Conservation (phyloP, 2,888 invertebrate species). For the Miltochrista miniata region DNA sequence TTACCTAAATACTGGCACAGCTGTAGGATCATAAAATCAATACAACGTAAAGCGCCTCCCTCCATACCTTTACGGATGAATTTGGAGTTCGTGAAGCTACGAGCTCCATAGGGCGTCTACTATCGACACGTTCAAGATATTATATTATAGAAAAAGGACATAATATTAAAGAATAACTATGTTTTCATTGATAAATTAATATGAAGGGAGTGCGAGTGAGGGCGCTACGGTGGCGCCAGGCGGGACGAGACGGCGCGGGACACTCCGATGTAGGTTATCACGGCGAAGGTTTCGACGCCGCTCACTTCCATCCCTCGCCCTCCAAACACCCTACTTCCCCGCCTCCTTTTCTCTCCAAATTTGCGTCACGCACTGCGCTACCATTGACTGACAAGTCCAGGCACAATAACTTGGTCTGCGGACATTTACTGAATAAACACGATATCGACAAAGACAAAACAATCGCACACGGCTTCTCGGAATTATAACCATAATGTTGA, state of each 20-base stretch:
- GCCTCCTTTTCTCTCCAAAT: slow-evolving; percentile 37
- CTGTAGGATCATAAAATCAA: slow-evolving; percentile 6
- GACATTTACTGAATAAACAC: slow-evolving; percentile 18
- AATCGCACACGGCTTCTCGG: slow-evolving; percentile 57
- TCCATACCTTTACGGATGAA: neutral
- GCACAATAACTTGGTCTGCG: slow-evolving; percentile 16
- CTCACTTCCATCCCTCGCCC: slow-evolving; percentile 50
- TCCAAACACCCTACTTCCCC: slow-evolving; percentile 39
- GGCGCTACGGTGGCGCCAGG: slow-evolving; percentile 37
- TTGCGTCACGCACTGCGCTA: slow-evolving; percentile 52
- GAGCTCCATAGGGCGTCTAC: neutral
- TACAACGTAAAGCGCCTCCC: neutral
- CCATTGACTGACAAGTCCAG: slow-evolving; percentile 20
- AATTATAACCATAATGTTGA: slow-evolving; percentile 52
- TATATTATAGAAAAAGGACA: too few species aligned
- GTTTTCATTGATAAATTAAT: slow-evolving; percentile 23
- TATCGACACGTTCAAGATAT: neutral
- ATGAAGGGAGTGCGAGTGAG: slow-evolving; percentile 21
- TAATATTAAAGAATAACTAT: neutral
- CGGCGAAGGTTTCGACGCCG: slow-evolving; percentile 59
- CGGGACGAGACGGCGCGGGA: slow-evolving; percentile 39
- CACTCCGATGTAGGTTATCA: slow-evolving; percentile 68
- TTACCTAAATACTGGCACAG: neutral
- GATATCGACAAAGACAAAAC: slow-evolving; percentile 55
- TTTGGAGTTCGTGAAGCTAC: neutral